Conservation (phyloP, 1,140 invertebrate species). For the Atta texana region DNA sequence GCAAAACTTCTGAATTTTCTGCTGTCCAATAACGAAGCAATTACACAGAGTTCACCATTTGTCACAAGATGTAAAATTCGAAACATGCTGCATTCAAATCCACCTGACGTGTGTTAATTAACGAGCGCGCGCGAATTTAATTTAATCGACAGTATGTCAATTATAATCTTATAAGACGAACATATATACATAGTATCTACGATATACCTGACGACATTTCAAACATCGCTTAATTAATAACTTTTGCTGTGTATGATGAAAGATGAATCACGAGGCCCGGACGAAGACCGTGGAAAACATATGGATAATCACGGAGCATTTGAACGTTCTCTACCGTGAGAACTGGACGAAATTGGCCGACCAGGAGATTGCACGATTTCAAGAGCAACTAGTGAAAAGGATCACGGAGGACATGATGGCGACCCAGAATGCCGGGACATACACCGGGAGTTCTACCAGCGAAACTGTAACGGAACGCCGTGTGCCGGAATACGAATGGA, state of each 20-base stretch:
- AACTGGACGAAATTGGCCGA: slow-evolving; percentile 96
- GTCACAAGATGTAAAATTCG: neutral
- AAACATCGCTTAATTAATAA: slow-evolving; percentile 51
- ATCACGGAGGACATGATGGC: slow-evolving; percentile 91
- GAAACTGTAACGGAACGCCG: slow-evolving; percentile 80
- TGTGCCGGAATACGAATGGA: slow-evolving; percentile 92
- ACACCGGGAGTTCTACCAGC: slow-evolving; percentile 72
- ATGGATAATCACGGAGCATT: slow-evolving; percentile 97
- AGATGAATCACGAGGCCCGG: slow-evolving; percentile 88
- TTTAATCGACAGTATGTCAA: slow-evolving; percentile 29
- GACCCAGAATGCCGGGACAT: slow-evolving; percentile 83
- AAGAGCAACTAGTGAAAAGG: slow-evolving; percentile 93
- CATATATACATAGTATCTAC: neutral
- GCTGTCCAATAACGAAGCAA: neutral
- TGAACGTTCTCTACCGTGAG: slow-evolving; percentile 97
- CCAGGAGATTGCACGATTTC: slow-evolving; percentile 95
- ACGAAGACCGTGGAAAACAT: slow-evolving; percentile 94
- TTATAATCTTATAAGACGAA: slow-evolving; percentile 16
- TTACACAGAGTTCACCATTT: neutral
- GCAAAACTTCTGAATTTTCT: neutral
- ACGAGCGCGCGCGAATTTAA: neutral
- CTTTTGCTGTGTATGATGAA: slow-evolving; percentile 45
- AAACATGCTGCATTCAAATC: neutral
- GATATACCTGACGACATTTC: slow-evolving; percentile 20
- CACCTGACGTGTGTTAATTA: slow-evolving; percentile 26